Base-by-base conservation (phyloP, 1,140 invertebrate genomes). In the Hyposmocoma kahamanoa region DNA sequence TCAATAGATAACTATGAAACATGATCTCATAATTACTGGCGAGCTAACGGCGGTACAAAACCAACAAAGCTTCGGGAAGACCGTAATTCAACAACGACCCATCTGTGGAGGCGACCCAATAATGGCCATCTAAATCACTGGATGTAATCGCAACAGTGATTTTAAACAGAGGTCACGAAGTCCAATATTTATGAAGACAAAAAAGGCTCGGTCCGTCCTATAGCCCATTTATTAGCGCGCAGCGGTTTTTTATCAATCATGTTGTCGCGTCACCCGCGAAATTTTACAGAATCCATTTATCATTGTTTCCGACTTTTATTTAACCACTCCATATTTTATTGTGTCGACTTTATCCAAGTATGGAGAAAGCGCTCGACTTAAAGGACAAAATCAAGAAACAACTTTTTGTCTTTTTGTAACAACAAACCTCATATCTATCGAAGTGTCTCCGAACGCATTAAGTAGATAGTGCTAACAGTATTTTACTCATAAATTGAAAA, bases 21-120 rank as follows among this genome's bases (percentile, higher is more conserved):
- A 77, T 77, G 73, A 78, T 76, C 71, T 70, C 65, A 72, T 78
- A 81, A 81, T 81, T 72, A 72, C 62, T 67, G 54, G 59, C 56
- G 30, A 54, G 51, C 56, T 60, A 72, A 65, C 57, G 60, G 51
- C 65, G 62, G 59, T 56, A 63, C 52, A 69, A 77, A 72, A 67
- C 59, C 64, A 77, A 82, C 67, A 76, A 72, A 72, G 72, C 61
- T 49, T 66, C 52, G 52, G 67, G 62, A 68, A 71, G 69, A 67
- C 58, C 53, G 66, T 81, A 73, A 78, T 75, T 81, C 68, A 75
- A 72, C 60, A 22, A 55, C 51, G 52, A 59, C 53, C 66, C 68
- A 77, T 75, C 68, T 72, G 64, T 55, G 62, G 64, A 66, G 54
- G 55, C 65, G 63, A 69, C 64, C 67, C 58, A 59, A 54, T 66